Evolutionary conservation across 1,140 invertebrate species (phyloP).

Genomic region (Zeugodacus cucurbitae): DNA sequence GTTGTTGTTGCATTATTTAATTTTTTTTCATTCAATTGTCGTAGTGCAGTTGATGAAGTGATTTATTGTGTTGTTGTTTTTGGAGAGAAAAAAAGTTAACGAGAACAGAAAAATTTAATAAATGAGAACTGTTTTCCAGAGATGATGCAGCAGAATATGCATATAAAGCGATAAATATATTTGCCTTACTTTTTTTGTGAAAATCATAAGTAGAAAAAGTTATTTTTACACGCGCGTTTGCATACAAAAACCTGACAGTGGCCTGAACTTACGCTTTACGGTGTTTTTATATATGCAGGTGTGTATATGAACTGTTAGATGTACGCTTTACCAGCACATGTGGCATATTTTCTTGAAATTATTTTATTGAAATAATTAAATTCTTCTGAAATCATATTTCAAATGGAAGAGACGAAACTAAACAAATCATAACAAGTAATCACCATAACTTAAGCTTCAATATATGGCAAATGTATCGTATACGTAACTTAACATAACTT

Average conservation of each 20-base stretch:
- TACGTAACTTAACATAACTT: too few species aligned
- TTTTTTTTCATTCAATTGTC: background rate
- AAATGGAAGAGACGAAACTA: too few species aligned
- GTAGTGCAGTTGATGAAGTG: background rate
- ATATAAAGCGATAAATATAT: background rate
- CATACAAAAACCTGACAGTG: background rate
- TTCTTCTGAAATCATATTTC: too few species aligned
- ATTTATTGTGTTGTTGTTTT: conserved; percentile 18
- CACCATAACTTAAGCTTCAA: too few species aligned
- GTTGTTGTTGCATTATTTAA: background rate
- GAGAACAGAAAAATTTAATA: background rate
- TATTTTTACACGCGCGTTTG: background rate
- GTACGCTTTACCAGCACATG: background rate
- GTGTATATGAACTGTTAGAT: background rate
- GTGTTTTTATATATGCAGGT: background rate
- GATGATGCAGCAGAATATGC: background rate
- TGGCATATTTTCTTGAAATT: background rate
- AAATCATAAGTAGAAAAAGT: background rate
- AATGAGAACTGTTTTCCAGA: background rate
- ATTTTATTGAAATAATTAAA: too few species aligned
- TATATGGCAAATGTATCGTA: too few species aligned
- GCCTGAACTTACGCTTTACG: background rate
- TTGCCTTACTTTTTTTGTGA: background rate
- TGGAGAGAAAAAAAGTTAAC: background rate
- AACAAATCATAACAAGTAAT: too few species aligned